These are phyloP conservation scores for Acrocyrtus sp. DNA, from an alignment of 2,888 invertebrate species.

Conservation along the genomic window DNA sequence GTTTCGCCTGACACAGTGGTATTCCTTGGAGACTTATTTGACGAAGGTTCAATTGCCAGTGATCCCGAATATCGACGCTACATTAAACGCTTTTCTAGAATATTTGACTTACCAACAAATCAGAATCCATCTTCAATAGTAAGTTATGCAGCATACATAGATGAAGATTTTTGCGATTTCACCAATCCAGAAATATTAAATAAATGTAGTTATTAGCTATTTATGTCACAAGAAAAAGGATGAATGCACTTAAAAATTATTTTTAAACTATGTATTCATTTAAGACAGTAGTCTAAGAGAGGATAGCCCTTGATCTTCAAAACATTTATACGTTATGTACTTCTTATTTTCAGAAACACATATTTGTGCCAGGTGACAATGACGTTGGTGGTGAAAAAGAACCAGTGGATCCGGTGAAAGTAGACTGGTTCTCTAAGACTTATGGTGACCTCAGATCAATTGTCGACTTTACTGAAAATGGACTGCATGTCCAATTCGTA, in stretches of 20 bases:
- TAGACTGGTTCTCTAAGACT: slow-evolving; percentile 77
- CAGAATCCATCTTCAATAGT: slow-evolving; percentile 40
- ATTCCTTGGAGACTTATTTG: slow-evolving; percentile 94
- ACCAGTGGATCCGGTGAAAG: slow-evolving; percentile 75
- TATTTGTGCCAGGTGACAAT: slow-evolving; percentile 95
- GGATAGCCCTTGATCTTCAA: no score
- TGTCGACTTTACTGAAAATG: slow-evolving; percentile 67
- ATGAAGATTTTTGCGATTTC: background rate
- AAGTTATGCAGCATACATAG: background rate
- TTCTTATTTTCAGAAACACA: slow-evolving; percentile 64
- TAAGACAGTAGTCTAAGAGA: no score
- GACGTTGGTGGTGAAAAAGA: slow-evolving; percentile 95
- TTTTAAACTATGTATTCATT: no score
- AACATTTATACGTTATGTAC: no score
- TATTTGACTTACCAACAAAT: slow-evolving; percentile 69
- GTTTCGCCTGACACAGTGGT: slow-evolving; percentile 85
- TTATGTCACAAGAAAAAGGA: no score
- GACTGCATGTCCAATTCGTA: slow-evolving; percentile 66
- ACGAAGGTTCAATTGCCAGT: slow-evolving; percentile 88
- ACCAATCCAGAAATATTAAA: no score
- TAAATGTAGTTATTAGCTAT: no score
- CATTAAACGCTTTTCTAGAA: slow-evolving; percentile 76
- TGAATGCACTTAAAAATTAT: no score
- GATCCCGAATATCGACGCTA: slow-evolving; percentile 79
- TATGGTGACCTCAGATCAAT: slow-evolving; percentile 75